These are phyloP conservation scores for Zaprionus africanus DNA, from an alignment of 1,140 invertebrate genomes.

Conservation along the genomic window DNA sequence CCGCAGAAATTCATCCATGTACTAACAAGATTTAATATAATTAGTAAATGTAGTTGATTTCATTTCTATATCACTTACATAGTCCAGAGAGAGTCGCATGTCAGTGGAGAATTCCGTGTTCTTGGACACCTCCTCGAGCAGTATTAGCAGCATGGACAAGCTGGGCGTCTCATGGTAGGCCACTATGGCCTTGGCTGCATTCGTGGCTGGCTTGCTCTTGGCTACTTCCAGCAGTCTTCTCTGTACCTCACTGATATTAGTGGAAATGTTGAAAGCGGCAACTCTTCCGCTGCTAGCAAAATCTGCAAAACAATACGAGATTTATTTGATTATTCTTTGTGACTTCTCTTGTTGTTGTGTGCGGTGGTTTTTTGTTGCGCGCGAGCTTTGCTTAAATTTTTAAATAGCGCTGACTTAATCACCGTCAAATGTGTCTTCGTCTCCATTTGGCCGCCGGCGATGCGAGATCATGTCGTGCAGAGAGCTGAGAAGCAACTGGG, in stretches of 20 bases:
- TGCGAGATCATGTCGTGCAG: constrained; percentile 16
- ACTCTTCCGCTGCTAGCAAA: neutral
- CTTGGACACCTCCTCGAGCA: constrained; percentile 74
- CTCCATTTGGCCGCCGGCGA: constrained; percentile 22
- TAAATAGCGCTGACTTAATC: constrained; percentile 70
- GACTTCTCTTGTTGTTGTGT: constrained; percentile 6
- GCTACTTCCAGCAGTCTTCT: constrained; percentile 55
- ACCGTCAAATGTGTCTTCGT: constrained; percentile 20
- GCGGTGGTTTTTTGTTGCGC: constrained; percentile 28
- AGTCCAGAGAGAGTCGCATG: constrained; percentile 61
- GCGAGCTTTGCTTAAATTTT: constrained; percentile 21
- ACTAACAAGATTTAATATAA: constrained; percentile 31
- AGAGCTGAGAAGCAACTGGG: constrained; percentile 31
- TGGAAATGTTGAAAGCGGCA: neutral
- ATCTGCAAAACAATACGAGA: constrained; percentile 14
- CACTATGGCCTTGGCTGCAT: constrained; percentile 65
- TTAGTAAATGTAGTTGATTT: neutral
- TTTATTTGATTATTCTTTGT: constrained; percentile 1
- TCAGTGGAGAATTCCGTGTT: constrained; percentile 71
- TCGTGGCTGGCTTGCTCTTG: constrained; percentile 60
- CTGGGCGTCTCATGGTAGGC: constrained; percentile 55
- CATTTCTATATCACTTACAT: constrained; percentile 52
- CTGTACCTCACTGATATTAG: constrained; percentile 6
- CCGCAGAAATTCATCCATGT: constrained; percentile 51
- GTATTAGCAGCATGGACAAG: constrained; percentile 39